phyloP scores from a whole-genome alignment of 2,888 invertebrate species.

The Gryllus longicercus region DNA sequence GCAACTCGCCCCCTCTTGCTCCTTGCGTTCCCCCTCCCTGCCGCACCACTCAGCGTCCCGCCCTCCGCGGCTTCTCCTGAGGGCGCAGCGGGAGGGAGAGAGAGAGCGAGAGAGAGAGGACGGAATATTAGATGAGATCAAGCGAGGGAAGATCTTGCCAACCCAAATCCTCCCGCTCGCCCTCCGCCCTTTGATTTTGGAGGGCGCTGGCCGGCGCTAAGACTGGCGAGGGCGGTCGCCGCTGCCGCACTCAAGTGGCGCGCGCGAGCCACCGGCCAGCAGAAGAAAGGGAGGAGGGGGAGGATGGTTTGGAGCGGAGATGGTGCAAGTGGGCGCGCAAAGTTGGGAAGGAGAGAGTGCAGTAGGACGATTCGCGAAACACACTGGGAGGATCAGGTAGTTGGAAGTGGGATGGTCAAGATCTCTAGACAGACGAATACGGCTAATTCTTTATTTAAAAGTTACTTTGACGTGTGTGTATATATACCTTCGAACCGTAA shows the following conservation, averaged over 20 bases:
- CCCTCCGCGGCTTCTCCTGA: background rate
- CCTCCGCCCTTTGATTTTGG: conserved; percentile 17
- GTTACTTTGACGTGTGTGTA: no score
- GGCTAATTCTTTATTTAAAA: no score
- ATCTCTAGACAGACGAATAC: no score
- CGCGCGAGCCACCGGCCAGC: no score
- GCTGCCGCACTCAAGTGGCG: background rate
- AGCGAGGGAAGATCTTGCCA: background rate
- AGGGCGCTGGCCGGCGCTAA: conserved; percentile 17
- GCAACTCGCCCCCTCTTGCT: background rate
- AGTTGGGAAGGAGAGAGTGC: no score
- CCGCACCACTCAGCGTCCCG: background rate
- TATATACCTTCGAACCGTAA: no score
- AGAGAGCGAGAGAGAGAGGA: background rate
- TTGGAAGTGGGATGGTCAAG: no score
- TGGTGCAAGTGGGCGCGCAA: no score
- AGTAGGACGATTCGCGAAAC: no score
- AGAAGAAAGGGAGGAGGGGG: no score
- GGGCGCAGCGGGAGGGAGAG: background rate
- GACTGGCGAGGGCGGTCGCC: conserved; percentile 1
- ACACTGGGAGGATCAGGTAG: no score
- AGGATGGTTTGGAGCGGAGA: no score
- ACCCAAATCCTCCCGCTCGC: background rate
- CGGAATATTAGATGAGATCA: conserved; percentile 17
- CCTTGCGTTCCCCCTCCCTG: background rate